Base-by-base conservation (phyloP, 2,113 vertebrate genomes). In the Saccopteryx bilineata region DNA sequence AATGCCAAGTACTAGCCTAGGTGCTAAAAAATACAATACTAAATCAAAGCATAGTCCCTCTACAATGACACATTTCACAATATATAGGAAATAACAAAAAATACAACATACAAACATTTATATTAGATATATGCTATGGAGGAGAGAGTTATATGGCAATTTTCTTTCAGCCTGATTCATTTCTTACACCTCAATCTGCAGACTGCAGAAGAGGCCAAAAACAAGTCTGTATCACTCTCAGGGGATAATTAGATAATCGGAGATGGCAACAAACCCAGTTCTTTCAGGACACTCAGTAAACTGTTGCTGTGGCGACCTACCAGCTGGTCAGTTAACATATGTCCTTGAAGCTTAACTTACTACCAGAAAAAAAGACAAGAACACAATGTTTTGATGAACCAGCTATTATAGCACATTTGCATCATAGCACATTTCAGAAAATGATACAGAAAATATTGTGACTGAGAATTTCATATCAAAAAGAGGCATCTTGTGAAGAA, bases 61-160 rank as follows among this genome's bases (percentile, higher is more conserved):
- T 4, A 50, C 31, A 84, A 26, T 4, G 13, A 3, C 33, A 24
- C 31, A 79, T 87, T 63, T 83, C 28, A 83, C 17, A 93, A 69
- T 12, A 72, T 7, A 87, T 0, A 50, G 39, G 9, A 91, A 94
- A 86, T 71, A 82, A 48, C 52, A 58, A 95, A 79, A 93, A 89
- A 72, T 50, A 79, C 7, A 72, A 18, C 31, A 3, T 58, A 63
- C 9, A 74, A 31, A 31, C 48, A 54, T 87, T 86, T 82, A 69
- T 54, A 52, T 75, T 68, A 95, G 74, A 69, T 81, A 91, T 75
- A 23, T 46, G 8, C 15, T 54, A 6, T 80, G 58, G 28, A 93
- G 33, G 39, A 93, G 19, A 93, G 7, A 81, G 2, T 71, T 18
- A 60, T 14, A 66, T 17, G 33, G 17, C 54, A 28, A 50, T 65